These are phyloP conservation scores for Caloenas nicobarica DNA, from an alignment of 2,113 vertebrate species.

Conservation along the genomic window DNA sequence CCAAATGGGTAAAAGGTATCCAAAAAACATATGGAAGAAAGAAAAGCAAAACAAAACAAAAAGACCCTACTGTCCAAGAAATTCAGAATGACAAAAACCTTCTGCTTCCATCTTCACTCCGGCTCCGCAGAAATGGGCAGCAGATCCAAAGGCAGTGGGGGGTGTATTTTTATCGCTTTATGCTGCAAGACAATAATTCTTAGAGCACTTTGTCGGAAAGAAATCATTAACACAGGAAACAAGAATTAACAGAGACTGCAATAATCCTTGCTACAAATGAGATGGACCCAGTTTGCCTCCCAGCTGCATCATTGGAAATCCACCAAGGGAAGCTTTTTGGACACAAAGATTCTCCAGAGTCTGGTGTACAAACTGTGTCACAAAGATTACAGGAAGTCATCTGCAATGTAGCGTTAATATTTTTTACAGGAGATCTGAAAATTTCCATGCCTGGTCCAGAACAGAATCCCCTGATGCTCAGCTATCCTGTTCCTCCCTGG, in stretches of 20 bases:
- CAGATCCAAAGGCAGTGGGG: not conserved
- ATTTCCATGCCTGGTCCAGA: constrained; percentile 29
- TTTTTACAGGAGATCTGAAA: constrained; percentile 29
- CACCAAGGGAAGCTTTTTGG: constrained; percentile 10
- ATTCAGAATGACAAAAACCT: constrained; percentile 26
- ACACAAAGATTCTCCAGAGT: constrained; percentile 6
- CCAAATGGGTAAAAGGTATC: constrained; percentile 63
- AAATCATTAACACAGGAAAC: constrained; percentile 51
- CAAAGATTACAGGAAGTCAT: constrained; percentile 36
- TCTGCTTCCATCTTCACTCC: not conserved
- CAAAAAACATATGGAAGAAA: not conserved
- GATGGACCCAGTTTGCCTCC: not conserved
- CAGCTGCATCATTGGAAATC: constrained; percentile 16
- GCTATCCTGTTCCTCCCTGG: not conserved
- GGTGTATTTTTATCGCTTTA: not conserved
- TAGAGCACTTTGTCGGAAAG: not conserved
- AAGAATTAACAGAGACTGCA: constrained; percentile 15
- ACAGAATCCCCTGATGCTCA: constrained; percentile 4
- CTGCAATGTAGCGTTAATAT: not conserved
- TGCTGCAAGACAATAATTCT: not conserved
- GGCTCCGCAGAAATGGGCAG: not conserved
- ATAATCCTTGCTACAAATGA: constrained; percentile 1
- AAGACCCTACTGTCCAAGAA: not conserved
- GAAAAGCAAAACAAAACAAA: not conserved
- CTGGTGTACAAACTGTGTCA: not conserved